These are phyloP conservation scores for Yoshiicerus persimilis DNA, from an alignment of 1,140 invertebrate genomes.

Conservation along the genomic window DNA sequence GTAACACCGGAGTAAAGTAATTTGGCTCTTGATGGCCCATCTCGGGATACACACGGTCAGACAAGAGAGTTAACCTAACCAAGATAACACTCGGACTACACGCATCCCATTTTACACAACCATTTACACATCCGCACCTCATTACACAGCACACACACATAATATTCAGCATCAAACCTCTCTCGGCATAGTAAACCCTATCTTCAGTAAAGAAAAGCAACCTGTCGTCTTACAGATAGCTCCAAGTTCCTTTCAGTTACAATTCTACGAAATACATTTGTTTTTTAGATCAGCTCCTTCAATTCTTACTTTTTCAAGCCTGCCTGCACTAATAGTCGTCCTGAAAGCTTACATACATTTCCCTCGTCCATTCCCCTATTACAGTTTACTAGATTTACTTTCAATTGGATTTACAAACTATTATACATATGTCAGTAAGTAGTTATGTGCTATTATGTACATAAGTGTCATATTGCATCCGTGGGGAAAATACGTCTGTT, in stretches of 20 bases:
- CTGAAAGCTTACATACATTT: background rate
- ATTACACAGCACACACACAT: background rate
- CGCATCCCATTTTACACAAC: background rate
- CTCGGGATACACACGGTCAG: background rate
- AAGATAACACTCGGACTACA: background rate
- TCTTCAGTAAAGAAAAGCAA: background rate
- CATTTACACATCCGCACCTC: background rate
- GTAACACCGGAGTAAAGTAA: constrained; percentile 28
- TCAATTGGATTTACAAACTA: background rate
- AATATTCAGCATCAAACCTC: background rate
- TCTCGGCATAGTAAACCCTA: background rate
- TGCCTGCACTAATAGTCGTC: background rate
- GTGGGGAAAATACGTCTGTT: constrained; percentile 12
- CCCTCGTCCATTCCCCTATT: background rate
- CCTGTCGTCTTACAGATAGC: background rate
- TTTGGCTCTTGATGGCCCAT: constrained; percentile 32
- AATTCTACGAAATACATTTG: background rate
- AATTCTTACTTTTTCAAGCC: background rate
- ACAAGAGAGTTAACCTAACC: background rate
- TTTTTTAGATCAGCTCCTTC: background rate
- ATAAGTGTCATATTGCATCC: background rate
- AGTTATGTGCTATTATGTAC: background rate
- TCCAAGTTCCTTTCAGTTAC: too few relatives aligned
- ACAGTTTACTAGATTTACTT: background rate
- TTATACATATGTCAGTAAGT: background rate